Base-by-base conservation (phyloP, 2,797 vertebrate species). In the Eleutherodactylus coqui region DNA sequence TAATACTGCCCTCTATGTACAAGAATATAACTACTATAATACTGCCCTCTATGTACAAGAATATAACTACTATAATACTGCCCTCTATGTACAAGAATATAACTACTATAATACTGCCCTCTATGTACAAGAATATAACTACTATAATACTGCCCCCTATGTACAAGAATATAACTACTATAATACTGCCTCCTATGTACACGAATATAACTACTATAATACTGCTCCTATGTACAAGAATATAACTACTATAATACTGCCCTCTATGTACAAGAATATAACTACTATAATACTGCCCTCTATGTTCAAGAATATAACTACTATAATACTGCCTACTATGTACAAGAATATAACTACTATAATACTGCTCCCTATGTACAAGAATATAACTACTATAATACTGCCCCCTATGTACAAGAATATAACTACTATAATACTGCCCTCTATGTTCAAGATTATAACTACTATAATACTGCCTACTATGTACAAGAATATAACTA, bases 381-480 rank as follows among this genome's bases (percentile, higher is more conserved):
- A 38, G 64, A 67, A 67, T 67, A 67, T 67, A 67, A 67, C 64
- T 36, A 67, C 64, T 67, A 67, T 67, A 67, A 67, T 67, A 67
- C 64, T 38, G 64, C 64, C 5, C 64, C 32, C 36, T n/a, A 67
- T 67, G n/a, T 67, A 36, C 64, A 67, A 21, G 64, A 36, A 67
- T 67, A 67, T 67, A 67, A 67, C 64, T 67, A 67, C 64, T 67
- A 67, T 67, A 67, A 67, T 67, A 67, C 64, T 67, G 32, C 64
- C 14, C 53, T n/a, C 53, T 67, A 36, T 67, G 5, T 67, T 36
- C 64, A 67, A 10, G 64, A 67, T 36, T 67, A 67, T 67, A 67
- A 67, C 64, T 67, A 38, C 64, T 38, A 67, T 67, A 67, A 67
- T 67, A 67, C 64, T 67, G 64, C 32, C 53, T 19, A 32, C 64